A percentile compares a stretch with the other conserved stretches of the same genome.
phyloP scores from a whole-genome alignment of 2,797 vertebrate genomes.

The Halcyon chelicuti region DNA sequence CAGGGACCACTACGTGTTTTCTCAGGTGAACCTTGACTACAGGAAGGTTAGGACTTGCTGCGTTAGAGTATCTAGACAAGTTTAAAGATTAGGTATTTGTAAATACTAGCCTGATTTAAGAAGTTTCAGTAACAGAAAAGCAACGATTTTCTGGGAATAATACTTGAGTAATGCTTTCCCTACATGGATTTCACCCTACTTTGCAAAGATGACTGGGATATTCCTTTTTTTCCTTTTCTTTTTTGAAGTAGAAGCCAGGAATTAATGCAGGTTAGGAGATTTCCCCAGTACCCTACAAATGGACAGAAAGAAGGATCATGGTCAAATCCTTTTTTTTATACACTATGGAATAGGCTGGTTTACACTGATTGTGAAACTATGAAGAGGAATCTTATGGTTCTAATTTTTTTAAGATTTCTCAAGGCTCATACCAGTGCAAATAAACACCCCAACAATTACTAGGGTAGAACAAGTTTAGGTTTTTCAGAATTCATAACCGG shows the following conservation, averaged over 20 bases:
- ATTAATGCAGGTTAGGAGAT: background rate
- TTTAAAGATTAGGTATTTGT: background rate
- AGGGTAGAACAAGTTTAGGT: background rate
- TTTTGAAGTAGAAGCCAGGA: background rate
- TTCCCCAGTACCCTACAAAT: background rate
- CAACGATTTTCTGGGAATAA: background rate
- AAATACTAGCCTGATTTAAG: background rate
- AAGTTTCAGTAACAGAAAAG: background rate
- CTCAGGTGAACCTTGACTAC: background rate
- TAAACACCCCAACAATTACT: background rate
- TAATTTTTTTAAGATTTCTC: background rate
- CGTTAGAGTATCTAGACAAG: background rate
- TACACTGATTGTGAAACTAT: background rate
- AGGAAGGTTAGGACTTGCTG: background rate
- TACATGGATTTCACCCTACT: background rate
- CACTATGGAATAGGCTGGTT: background rate
- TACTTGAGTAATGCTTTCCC: background rate
- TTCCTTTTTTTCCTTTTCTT: background rate
- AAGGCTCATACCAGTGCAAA: background rate
- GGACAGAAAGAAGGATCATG: background rate
- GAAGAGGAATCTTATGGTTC: background rate
- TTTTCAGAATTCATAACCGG: background rate
- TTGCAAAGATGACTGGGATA: background rate
- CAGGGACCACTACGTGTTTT: background rate
- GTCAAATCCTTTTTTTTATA: background rate